phyloP scores from a whole-genome alignment of 2,113 vertebrate genomes.

The Otus sunia region DNA sequence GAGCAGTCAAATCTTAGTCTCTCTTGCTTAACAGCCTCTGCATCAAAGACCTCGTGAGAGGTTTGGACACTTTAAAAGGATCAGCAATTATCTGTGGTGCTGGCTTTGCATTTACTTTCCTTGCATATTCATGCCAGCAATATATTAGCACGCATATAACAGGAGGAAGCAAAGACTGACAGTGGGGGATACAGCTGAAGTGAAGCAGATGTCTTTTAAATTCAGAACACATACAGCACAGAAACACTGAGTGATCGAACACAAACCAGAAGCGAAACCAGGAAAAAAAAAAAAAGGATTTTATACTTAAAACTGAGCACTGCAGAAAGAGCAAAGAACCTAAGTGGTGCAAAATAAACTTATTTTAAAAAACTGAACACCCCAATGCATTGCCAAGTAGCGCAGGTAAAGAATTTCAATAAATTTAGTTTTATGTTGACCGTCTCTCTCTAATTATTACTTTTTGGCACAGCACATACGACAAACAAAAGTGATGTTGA shows the following conservation, averaged over 20 bases:
- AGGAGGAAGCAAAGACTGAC: conserved; percentile 35
- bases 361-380: not conserved
- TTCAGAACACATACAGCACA: conserved; percentile 46
- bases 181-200: conserved; percentile 50
- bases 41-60: conserved; percentile 25
- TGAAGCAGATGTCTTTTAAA: conserved; percentile 59
- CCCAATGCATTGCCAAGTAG: not conserved
- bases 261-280: conserved; percentile 11
- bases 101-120: conserved; percentile 30
- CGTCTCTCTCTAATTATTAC: conserved; percentile 10
- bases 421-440: not conserved
- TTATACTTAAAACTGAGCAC: not conserved
- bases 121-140: conserved; percentile 52
- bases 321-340: not conserved
- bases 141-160: conserved; percentile 23
- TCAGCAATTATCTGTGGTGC: conserved; percentile 44
- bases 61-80: conserved; percentile 44
- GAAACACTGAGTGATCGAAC: conserved; percentile 40
- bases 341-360: not conserved
- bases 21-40: conserved; percentile 18
- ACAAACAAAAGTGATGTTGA: conserved; percentile 5
- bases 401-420: conserved; percentile 15
- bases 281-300: not conserved
- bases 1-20: not conserved
- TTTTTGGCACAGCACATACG: not conserved